Evolutionary conservation across 2,888 invertebrate species (phyloP).

Genomic region (Hydriomena furcata): DNA sequence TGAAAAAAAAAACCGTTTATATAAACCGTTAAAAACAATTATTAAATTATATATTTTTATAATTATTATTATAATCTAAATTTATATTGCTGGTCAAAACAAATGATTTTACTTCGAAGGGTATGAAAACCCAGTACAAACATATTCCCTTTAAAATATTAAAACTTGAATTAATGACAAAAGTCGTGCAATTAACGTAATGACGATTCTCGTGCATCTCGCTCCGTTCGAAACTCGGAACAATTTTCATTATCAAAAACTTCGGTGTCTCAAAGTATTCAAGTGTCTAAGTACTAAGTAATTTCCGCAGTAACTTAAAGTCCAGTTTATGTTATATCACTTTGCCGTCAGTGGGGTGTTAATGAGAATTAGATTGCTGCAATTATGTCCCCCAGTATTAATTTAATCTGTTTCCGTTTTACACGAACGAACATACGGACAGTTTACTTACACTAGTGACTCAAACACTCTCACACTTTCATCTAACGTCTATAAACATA

Average conservation of each 20-base stretch:
- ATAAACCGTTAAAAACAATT: no score
- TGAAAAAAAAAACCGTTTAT: no score
- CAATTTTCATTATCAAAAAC: constrained; percentile 33
- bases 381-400: constrained; percentile 48
- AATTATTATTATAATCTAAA: no score
- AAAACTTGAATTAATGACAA: neutral
- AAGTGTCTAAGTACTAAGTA: constrained; percentile 24
- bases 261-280: constrained; percentile 24
- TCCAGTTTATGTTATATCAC: constrained; percentile 30
- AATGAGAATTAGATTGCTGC: constrained; percentile 65
- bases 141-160: neutral
- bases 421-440: no score
- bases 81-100: no score
- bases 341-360: constrained; percentile 39
- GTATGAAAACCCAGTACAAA: no score
- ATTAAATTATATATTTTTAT: no score
- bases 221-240: constrained; percentile 16
- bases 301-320: constrained; percentile 20
- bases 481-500: no score
- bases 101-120: no score
- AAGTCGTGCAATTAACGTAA: constrained; percentile 21
- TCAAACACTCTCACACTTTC: no score
- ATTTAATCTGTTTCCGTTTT: no score
- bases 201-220: constrained; percentile 12
- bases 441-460: no score